These are phyloP conservation scores for Ammospiza nelsoni DNA, from an alignment of 2,113 vertebrate species.

Conservation along the genomic window DNA sequence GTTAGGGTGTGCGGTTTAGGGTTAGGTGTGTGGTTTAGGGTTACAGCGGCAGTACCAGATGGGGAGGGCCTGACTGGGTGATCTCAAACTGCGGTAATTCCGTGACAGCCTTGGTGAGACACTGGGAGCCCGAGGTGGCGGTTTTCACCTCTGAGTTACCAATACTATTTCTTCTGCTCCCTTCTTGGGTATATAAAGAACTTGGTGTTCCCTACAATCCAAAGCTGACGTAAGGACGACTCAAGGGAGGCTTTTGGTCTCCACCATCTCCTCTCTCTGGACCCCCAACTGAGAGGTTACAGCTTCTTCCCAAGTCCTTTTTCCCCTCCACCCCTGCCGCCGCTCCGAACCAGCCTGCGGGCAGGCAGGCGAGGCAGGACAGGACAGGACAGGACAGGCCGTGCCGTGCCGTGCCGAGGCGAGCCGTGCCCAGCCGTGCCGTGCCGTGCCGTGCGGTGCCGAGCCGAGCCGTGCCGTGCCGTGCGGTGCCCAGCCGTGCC, in stretches of 20 bases:
- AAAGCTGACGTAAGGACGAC: rapidly evolving
- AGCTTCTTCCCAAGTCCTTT: neutral
- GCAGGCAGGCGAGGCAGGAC: neutral
- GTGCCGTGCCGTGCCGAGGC: no score
- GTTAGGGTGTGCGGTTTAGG: no score
- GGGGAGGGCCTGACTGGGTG: no score
- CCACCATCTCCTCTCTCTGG: neutral
- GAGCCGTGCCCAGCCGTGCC: no score
- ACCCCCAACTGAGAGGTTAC: no score
- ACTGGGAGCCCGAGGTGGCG: rapidly evolving
- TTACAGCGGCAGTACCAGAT: rapidly evolving
- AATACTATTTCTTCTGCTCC: neutral
- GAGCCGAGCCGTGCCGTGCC: no score
- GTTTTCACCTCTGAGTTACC: neutral
- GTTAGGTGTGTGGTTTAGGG: no score
- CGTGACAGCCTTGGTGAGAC: rapidly evolving
- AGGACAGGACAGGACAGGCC: no score
- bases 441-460: no score
- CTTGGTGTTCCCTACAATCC: neutral
- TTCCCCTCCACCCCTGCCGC: neutral
- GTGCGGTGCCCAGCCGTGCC: neutral
- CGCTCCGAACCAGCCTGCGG: rapidly evolving
- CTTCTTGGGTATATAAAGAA: rapidly evolving
- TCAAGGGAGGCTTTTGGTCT: neutral
- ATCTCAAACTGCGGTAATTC: no score